phyloP scores from a whole-genome alignment of 2,113 vertebrate genomes.

The Petrocephalus zakoni region DNA sequence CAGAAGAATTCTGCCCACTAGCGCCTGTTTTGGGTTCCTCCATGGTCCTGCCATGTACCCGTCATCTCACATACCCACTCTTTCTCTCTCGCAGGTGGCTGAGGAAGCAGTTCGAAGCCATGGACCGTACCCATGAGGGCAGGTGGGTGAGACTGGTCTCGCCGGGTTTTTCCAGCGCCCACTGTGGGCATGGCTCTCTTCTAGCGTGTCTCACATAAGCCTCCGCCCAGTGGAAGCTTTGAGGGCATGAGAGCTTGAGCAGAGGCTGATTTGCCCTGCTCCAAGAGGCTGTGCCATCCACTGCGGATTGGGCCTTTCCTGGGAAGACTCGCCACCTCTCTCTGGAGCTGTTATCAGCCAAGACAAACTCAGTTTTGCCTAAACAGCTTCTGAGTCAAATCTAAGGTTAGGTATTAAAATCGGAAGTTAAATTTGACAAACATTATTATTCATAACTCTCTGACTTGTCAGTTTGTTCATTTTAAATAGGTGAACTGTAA shows the following conservation, averaged over 20 bases:
- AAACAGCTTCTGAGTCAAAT: neutral
- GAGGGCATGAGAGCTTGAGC: neutral
- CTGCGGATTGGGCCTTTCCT: neutral
- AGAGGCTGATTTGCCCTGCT: neutral
- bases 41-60: neutral
- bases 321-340: neutral
- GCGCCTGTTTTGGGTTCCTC: neutral
- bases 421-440: neutral
- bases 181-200: neutral
- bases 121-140: conserved; percentile 73
- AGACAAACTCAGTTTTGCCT: neutral
- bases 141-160: conserved; percentile 58
- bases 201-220: neutral
- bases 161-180: no score
- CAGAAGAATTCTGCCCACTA: neutral
- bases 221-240: neutral
- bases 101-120: conserved; percentile 73
- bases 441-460: neutral
- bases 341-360: neutral
- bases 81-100: conserved; percentile 66
- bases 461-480: neutral
- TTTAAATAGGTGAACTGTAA: neutral
- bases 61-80: neutral
- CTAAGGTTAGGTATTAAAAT: neutral
- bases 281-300: neutral